phyloP scores from a whole-genome alignment of 2,888 invertebrate species.

The Heliothis peltigera region DNA sequence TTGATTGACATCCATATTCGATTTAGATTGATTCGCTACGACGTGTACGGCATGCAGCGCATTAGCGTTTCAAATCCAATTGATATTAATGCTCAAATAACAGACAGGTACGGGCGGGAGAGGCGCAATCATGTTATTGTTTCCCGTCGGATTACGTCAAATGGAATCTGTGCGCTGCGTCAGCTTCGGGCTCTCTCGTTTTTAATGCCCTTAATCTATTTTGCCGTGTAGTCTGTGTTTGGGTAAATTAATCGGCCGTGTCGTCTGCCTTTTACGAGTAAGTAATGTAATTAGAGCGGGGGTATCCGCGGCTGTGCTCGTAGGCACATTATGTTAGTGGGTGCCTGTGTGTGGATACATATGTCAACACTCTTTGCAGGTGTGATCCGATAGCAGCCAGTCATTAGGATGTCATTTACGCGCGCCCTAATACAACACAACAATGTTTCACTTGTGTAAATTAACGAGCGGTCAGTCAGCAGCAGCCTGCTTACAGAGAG shows the following conservation, averaged over 20 bases:
- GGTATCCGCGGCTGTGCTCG: neutral
- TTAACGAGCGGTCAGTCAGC: slow-evolving; percentile 5
- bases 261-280: slow-evolving; percentile 7
- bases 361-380: too few species aligned
- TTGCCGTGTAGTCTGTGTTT: slow-evolving; percentile 6
- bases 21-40: slow-evolving; percentile 48
- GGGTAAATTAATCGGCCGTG: neutral
- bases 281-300: neutral
- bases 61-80: slow-evolving; percentile 39
- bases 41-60: slow-evolving; percentile 10
- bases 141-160: slow-evolving; percentile 27
- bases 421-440: neutral
- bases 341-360: neutral
- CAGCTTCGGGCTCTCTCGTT: slow-evolving; percentile 13
- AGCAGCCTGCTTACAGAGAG: slow-evolving; percentile 1
- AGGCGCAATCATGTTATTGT: slow-evolving; percentile 21
- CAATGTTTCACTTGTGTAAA: neutral
- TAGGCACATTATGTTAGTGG: neutral
- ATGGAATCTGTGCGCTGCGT: slow-evolving; percentile 15
- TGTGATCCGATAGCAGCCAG: neutral
- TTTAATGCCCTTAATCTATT: slow-evolving; percentile 34
- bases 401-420: neutral
- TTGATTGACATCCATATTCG: slow-evolving; percentile 43
- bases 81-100: slow-evolving; percentile 44
- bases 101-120: slow-evolving; percentile 3